Base-by-base conservation (phyloP, 2,797 vertebrate genomes). In the Taeniopygia guttata region DNA sequence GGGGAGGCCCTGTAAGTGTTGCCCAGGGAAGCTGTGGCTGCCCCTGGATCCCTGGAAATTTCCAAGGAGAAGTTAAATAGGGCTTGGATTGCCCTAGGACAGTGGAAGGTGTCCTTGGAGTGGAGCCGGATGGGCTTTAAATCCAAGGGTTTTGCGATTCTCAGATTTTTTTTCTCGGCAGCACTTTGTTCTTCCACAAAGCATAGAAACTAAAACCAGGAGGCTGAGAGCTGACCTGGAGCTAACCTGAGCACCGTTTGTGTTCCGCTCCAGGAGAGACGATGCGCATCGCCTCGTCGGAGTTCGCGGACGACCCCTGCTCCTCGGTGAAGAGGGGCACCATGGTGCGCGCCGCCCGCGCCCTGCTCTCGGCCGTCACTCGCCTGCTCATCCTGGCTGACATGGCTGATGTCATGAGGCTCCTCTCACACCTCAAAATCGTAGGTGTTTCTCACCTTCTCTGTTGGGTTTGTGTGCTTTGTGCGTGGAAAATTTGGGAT, bases 341-440 rank as follows among this genome's bases (percentile, higher is more conserved):
- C 67, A 99, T 99, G 99, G 99, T 99, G 93, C 98, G 99, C 67
- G 99, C 99, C 0, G 99, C 99, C 21, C 98, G 99, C 0, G 99
- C 99, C 51, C 97, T 99, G 91, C 98, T 99, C 2, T 99, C 99
- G 0, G 99, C 99, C 2, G 99, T 99, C 90, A 99, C 99, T 1
- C 99, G 99, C 69, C 97, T 99, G 62, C 99, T 99, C 97, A 99
- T 99, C 97, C 97, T 99, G 67, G 99, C 99, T 3, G 99, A 99
- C 94, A 99, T 99, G 99, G 99, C 99, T 0, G 99, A 99, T 5
- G 99, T 99, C 97, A 99, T 99, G 99, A 98, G 99, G 96, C 99
- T 99, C 70, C 98, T 99, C 60, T 98, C 99, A 22, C 99, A 99
- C 91, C 98, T 99, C 87, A 99, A 99, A 98, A 99, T 99, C 49